Base-by-base conservation (phyloP, 2,888 invertebrate species). In the Lithophane semibrunnea region DNA sequence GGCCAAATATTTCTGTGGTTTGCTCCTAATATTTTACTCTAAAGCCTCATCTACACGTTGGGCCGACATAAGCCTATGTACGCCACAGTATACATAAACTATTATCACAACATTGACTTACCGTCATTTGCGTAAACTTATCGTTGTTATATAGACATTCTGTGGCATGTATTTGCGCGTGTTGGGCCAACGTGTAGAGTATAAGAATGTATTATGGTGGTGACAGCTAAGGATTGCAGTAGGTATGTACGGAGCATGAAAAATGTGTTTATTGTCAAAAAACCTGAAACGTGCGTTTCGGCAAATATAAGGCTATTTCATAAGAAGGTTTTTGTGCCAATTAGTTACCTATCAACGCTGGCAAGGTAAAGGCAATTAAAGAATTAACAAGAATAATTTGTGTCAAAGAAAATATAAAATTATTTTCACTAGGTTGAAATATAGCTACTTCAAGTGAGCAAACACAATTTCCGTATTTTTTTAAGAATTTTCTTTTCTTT, bases 1-100 rank as follows among this genome's bases (percentile, higher is more conserved):
- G 69, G 66, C n/a, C 70, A 68, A 79, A 44, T 67, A 75, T 79
- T 82, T 78, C 24, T 61, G 29, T 52, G 47, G 42, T 79, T 66
- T 73, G 47, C 44, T 67, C 29, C 12, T 24, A 37, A 70, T 67
- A 70, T 67, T 64, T 74, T 37, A 64, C n/a, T 58, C n/a, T 7
- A 16, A 37, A 37, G 37, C 37, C 37, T 37, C 3, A 1, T 37
- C 37, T 37, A 37, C 37, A 37, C 37, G 37, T 37, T 37, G 37
- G 37, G 37, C 37, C 4, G 37, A 37, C 37, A 37, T 5, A 37
- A 37, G 37, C 4, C 37, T 4, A 37, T 37, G 37, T 37, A 37
- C 37, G 37, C 37, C 5, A 37, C 5, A 37, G 37, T 5, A 37
- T 37, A 37, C 37, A 37, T 5, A 37, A 37, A 37, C 0, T 37